Evolutionary conservation across 2,113 vertebrate genomes (phyloP).

Genomic region (Nannospalax galili): DNA sequence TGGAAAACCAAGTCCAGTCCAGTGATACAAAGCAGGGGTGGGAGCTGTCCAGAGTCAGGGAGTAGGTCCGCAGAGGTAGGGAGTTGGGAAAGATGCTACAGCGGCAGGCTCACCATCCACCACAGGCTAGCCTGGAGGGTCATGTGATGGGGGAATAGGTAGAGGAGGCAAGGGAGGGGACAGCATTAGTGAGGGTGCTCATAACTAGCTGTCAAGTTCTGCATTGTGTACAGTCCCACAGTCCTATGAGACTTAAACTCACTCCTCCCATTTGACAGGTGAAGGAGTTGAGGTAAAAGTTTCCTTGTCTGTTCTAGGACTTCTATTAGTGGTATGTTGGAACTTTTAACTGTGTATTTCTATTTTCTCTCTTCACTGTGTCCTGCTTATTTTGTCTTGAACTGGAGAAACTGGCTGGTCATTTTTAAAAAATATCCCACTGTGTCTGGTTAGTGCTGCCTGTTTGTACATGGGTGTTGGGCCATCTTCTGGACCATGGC

Average conservation of each 20-base stretch:
- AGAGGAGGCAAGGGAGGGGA: not conserved
- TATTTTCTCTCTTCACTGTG: not conserved
- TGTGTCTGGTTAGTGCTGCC: not conserved
- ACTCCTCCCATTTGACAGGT: not conserved
- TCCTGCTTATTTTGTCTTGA: not conserved
- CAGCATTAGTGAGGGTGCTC: rapidly evolving
- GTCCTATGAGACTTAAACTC: not conserved
- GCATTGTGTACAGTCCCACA: rapidly evolving
- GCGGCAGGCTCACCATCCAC: rapidly evolving
- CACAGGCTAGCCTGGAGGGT: not conserved
- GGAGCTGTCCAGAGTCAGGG: not conserved
- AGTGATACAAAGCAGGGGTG: rapidly evolving
- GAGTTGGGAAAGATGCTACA: not conserved
- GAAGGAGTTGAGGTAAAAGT: not conserved
- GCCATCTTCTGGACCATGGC: not conserved
- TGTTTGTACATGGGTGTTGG: not conserved
- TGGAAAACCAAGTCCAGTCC: not conserved
- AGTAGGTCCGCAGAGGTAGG: not conserved
- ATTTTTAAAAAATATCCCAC: not conserved
- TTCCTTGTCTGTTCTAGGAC: not conserved
- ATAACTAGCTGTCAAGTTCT: not conserved
- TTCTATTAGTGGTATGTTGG: not conserved
- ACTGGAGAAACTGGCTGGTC: not conserved
- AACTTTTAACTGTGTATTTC: not conserved
- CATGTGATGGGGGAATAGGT: too few relatives aligned